These are phyloP conservation scores for Myzus persicae DNA, from an alignment of 1,140 invertebrate genomes.

Conservation along the genomic window DNA sequence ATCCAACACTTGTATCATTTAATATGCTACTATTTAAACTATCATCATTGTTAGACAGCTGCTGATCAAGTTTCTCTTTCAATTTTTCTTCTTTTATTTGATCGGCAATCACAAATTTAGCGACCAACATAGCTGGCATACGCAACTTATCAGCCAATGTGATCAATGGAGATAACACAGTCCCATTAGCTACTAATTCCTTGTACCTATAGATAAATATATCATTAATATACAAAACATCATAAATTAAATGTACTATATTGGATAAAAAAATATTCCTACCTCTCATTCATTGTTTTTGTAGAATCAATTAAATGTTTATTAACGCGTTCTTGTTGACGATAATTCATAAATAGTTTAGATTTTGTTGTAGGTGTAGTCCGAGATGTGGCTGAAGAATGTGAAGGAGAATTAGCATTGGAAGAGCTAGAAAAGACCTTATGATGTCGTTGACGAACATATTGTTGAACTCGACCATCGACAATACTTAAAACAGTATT, in stretches of 20 bases:
- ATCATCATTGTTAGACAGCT: background rate
- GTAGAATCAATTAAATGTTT: background rate
- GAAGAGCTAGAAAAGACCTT: background rate
- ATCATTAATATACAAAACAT: background rate
- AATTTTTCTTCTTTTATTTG: background rate
- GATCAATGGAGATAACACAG: background rate
- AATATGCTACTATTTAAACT: background rate
- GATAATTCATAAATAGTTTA: background rate
- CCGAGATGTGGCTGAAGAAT: background rate
- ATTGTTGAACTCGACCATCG: constrained; percentile 2
- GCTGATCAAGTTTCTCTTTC: background rate
- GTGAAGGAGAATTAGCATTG: background rate
- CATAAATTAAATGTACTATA: background rate
- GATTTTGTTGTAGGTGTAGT: background rate
- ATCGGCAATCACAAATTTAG: background rate
- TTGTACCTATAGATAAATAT: background rate
- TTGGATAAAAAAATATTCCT: background rate
- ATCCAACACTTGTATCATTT: background rate
- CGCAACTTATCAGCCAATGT: constrained; percentile 10
- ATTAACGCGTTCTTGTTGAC: background rate
- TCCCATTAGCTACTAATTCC: background rate
- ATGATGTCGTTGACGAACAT: background rate
- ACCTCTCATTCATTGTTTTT: constrained; percentile 6
- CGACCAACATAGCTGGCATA: constrained; percentile 49
- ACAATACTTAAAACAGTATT: constrained; percentile 9